These are phyloP conservation scores for Ctenomys sociabilis DNA, from an alignment of 2,113 vertebrate species.

Conservation along the genomic window DNA sequence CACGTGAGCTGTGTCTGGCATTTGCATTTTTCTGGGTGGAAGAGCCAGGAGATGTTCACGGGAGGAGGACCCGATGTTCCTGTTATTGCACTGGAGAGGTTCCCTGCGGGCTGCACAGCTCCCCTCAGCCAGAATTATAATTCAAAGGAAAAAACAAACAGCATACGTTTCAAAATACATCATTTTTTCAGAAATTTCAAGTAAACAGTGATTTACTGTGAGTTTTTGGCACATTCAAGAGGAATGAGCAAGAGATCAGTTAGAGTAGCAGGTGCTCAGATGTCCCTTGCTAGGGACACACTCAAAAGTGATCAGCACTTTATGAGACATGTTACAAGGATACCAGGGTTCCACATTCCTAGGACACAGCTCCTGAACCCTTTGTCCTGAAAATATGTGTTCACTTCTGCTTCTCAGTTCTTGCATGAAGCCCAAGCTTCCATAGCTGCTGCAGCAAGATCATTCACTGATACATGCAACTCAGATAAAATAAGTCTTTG, in stretches of 20 bases:
- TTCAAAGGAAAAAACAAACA: constrained; percentile 25
- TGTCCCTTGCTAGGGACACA: not conserved
- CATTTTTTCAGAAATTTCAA: not conserved
- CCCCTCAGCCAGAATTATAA: not conserved
- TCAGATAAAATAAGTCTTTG: not conserved
- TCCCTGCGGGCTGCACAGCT: not conserved
- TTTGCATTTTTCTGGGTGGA: not conserved
- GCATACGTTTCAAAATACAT: not conserved
- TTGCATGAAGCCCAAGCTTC: not conserved
- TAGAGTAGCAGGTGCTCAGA: not conserved
- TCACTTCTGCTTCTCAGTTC: not conserved
- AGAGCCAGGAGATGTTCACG: not conserved
- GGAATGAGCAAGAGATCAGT: not conserved
- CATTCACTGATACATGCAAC: not conserved
- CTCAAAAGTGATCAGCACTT: not conserved
- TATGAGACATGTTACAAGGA: not conserved
- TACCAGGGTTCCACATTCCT: not conserved
- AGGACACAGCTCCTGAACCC: not conserved
- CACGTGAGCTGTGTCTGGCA: not conserved
- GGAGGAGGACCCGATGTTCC: not conserved
- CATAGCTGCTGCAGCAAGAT: not conserved
- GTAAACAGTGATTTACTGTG: not conserved
- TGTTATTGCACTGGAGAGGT: not conserved
- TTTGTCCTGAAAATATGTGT: not conserved
- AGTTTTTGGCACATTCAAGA: not conserved